Evolutionary conservation across 2,888 invertebrate genomes (phyloP).

Genomic region (Drosophila koepferae): DNA sequence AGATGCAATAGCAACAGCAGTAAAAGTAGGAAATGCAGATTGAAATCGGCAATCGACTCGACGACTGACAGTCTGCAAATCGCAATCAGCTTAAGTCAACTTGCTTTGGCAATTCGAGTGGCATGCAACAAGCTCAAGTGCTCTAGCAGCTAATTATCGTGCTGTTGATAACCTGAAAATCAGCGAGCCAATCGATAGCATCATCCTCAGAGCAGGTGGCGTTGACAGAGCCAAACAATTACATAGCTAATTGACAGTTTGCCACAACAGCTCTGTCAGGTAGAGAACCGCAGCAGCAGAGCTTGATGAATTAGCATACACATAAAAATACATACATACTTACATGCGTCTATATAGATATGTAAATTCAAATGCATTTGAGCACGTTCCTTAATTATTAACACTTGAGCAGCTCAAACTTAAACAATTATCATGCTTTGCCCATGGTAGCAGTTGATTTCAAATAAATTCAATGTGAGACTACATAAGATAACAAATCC

Average conservation of each 20-base stretch:
- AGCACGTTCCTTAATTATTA: constrained; percentile 35
- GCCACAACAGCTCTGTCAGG: constrained; percentile 1
- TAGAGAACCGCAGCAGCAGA: not conserved
- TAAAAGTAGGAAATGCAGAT: constrained; percentile 29
- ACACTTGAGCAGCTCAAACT: not conserved
- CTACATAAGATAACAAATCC: not conserved
- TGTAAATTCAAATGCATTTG: not conserved
- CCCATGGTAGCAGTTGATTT: constrained; percentile 11
- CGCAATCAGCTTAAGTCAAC: constrained; percentile 69
- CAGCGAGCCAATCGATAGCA: constrained; percentile 8
- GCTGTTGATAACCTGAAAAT: constrained; percentile 4
- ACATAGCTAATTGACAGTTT: constrained; percentile 8
- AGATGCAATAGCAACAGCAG: not conserved
- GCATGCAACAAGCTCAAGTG: constrained; percentile 3
- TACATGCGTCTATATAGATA: not conserved
- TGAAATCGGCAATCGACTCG: constrained; percentile 23
- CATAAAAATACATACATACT: not conserved
- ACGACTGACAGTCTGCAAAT: constrained; percentile 29
- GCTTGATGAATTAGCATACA: constrained; percentile 23
- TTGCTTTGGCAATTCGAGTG: constrained; percentile 30
- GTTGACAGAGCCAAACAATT: constrained; percentile 13
- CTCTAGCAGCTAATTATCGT: constrained; percentile 48
- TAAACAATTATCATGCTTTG: constrained; percentile 31
- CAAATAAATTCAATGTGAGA: constrained; percentile 17
- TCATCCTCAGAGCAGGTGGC: constrained; percentile 18